A percentile compares a stretch with the other conserved stretches of the same genome.
Evolutionary conservation across 2,113 vertebrate genomes (phyloP).

Genomic region (Pseudonaja textilis): DNA sequence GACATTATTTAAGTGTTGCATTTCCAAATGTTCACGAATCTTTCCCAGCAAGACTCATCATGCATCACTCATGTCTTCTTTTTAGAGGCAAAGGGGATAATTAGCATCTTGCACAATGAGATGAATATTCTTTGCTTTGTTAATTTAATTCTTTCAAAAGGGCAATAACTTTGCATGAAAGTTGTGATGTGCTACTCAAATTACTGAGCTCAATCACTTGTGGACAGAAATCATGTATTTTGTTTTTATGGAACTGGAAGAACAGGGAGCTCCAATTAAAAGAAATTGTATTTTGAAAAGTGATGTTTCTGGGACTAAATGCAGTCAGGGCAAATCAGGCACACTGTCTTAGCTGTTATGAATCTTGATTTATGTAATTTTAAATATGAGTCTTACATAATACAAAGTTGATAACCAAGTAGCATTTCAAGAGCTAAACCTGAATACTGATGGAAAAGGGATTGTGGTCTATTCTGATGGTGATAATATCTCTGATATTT

Average conservation of each 20-base stretch:
- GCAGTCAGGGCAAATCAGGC: slow-evolving; percentile 73
- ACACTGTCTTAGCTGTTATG: slow-evolving; percentile 54
- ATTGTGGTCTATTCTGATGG: not conserved
- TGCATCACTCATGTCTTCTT: slow-evolving; percentile 76
- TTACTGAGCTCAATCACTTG: slow-evolving; percentile 71
- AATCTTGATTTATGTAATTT: not conserved
- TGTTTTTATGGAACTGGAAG: slow-evolving; percentile 63
- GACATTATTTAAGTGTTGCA: slow-evolving; percentile 76
- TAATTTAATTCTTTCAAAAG: slow-evolving; percentile 78
- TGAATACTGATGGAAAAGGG: not conserved
- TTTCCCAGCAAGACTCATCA: slow-evolving; percentile 64
- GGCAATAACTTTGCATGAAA: slow-evolving; percentile 77
- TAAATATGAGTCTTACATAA: not conserved
- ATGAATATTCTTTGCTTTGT: slow-evolving; percentile 73
- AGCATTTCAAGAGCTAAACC: not conserved
- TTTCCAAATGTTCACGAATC: slow-evolving; percentile 73
- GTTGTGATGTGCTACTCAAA: slow-evolving; percentile 76
- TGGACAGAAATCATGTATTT: slow-evolving; percentile 72
- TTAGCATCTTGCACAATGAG: slow-evolving; percentile 81
- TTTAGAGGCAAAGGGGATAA: slow-evolving; percentile 73
- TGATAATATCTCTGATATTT: not conserved
- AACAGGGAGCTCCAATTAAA: slow-evolving; percentile 69
- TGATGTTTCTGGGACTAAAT: slow-evolving; percentile 74
- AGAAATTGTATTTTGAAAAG: slow-evolving; percentile 76
- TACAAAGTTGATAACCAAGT: not conserved